Base-by-base conservation (phyloP, 2,888 invertebrate species). In the Neoscelio sp. region DNA sequence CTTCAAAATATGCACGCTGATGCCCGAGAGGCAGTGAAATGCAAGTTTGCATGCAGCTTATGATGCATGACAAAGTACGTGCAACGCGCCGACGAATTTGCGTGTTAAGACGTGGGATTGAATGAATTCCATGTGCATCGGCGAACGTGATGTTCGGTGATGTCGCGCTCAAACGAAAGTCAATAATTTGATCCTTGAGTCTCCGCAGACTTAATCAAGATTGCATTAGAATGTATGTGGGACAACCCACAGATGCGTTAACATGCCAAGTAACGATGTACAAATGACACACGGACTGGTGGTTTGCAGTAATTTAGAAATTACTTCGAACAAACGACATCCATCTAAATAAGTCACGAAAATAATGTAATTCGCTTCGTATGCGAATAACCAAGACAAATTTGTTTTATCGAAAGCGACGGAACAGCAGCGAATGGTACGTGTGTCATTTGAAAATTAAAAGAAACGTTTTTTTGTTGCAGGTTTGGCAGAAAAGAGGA, bases 401-500 rank as follows among this genome's bases (percentile, higher is more conserved):
- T 7, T 17, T 13, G 30, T 30, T 35, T 35, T 17, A 15, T 8
- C 20, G 17, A 35, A 35, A n/a, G n/a, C n/a, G n/a, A n/a, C n/a
- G n/a, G n/a, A n/a, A n/a, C n/a, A n/a, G n/a, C n/a, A n/a, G n/a
- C n/a, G n/a, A n/a, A n/a, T n/a, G n/a, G n/a, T n/a, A n/a, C n/a
- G n/a, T n/a, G n/a, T 67, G 50, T 50, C 64, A 64, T 67, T 67
- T n/a, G n/a, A 35, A 8, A 67, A 3, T 12, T 50, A 17, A 26
- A 48, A 46, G 15, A 12, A 62, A 46, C 44, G 4, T 28, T 50
- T 12, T 30, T 7, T 20, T 78, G 26, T 89, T 90, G 17, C 86
- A 92, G 92, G 88, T 82, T 85, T 89, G 42, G 91, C 91, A 78
- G 95, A 96, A 89, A 94, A 94, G 65, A 94, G 95, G 83, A 94